Conservation (phyloP, 2,888 invertebrate species). For the Melolontha melolontha region DNA sequence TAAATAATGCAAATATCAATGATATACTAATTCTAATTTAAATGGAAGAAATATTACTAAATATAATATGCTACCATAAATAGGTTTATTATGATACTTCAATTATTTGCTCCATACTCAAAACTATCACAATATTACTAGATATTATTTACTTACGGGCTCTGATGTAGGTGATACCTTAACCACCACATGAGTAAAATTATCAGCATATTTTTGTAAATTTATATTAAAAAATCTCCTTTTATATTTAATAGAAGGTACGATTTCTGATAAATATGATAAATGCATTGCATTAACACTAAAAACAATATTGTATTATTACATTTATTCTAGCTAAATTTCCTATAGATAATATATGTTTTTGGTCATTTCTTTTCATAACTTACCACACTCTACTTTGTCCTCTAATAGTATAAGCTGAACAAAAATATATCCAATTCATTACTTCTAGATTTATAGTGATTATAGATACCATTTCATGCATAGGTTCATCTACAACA, state of each 20-base stretch:
- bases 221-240: slow-evolving; percentile 70
- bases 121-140: too few relatives aligned
- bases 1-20: too few relatives aligned
- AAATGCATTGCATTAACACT: slow-evolving; percentile 72
- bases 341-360: background rate
- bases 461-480: slow-evolving; percentile 75
- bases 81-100: too few relatives aligned
- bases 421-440: slow-evolving; percentile 85
- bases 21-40: too few relatives aligned
- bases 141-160: slow-evolving; percentile 65
- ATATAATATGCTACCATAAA: too few relatives aligned
- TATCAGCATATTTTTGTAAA: slow-evolving; percentile 71
- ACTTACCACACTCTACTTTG: slow-evolving; percentile 74
- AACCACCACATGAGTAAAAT: slow-evolving; percentile 79
- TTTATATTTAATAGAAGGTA: slow-evolving; percentile 67
- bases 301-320: slow-evolving; percentile 38
- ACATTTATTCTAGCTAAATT: background rate
- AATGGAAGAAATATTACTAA: too few relatives aligned
- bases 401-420: slow-evolving; percentile 69
- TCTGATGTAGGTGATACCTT: slow-evolving; percentile 74
- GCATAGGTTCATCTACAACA: slow-evolving; percentile 68
- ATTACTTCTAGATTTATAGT: slow-evolving; percentile 75
- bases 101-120: too few relatives aligned
- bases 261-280: slow-evolving; percentile 69
- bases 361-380: background rate